Base-by-base conservation (phyloP, 2,797 vertebrate genomes). In the Dallia pectoralis region DNA sequence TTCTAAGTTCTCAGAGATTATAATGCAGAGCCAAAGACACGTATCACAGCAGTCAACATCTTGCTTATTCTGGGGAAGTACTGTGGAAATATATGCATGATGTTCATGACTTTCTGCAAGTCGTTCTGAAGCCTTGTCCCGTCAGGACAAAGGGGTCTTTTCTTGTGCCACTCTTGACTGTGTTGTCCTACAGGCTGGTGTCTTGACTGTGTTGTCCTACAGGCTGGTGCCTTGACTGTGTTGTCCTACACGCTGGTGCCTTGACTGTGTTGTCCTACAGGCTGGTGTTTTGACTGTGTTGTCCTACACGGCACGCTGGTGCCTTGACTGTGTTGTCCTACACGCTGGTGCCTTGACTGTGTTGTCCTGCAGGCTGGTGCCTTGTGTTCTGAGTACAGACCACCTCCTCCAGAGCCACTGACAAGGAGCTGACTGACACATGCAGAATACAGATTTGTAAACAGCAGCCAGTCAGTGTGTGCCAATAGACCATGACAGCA, bases 351-450 rank as follows among this genome's bases (percentile, higher is more conserved):
- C 71, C 76, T 81, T n/a, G n/a, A n/a, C n/a, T n/a, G n/a, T n/a
- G n/a, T n/a, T n/a, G n/a, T n/a, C n/a, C n/a, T n/a, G 29, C 72
- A 56, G n/a, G n/a, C n/a, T n/a, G n/a, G n/a, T n/a, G n/a, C n/a
- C n/a, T n/a, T 72, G 77, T 76, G 79, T 69, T 78, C 69, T 70
- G 70, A 56, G 77, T 32, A 77, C 63, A 27, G 4, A 4, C 64
- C 32, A 72, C 74, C 85, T 74, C 87, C 86, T 74, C 79, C 74
- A 16, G 82, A 84, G 77, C 64, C 19, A 59, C 67, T 67, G 78
- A 88, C 84, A 85, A 85, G 86, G 40, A 81, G 82, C 69, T 71
- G 49, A 72, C 69, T 80, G 71, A 70, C 69, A 73, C 72, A 71
- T 70, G 71, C 73, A 69, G 78, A 81, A 78, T 75, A 75, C 69